Evolutionary conservation across 2,113 vertebrate genomes (phyloP), one percentile per base, ranked within the genome.

Genomic region (Spea multiplicata): DNA sequence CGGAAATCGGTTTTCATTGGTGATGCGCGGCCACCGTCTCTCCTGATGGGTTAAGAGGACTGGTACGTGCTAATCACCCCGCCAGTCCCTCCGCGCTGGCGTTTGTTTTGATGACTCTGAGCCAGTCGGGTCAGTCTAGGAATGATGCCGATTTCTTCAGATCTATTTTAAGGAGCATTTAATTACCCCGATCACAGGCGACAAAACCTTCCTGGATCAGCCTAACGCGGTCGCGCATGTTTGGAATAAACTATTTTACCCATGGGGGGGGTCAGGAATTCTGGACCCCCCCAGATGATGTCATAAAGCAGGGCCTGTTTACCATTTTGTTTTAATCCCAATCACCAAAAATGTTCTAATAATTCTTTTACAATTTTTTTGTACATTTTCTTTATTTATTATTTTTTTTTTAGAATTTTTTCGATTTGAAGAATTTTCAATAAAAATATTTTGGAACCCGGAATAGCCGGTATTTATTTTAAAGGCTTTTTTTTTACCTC

Each of bases 401-500:
- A n/a, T n/a, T n/a, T 30, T 30, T 30, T 2, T 30, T 30, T 30
- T 30, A 30, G 30, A 30, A 30, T 30, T 30, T 30, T 30, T 2
- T 30, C 30, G 2, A 30, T 30, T 30, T 30, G 30, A 30, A 30
- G 30, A 30, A 30, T 30, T 30, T 30, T 30, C 30, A 30, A 30
- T n/a, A 30, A 30, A 30, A 30, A 30, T 30, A 30, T 30, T 30
- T 30, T 30, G 30, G 30, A 30, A 30, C 30, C 30, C 30, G 30
- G 30, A 30, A 30, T 30, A 30, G n/a, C 30, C 30, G 30, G 30
- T 30, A 30, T 30, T 30, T 30, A 1, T 30, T 30, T 30, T 30
- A 30, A n/a, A n/a, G n/a, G n/a, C 2, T 30, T 30, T 30, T 30
- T 30, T 30, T 30, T 30, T 30, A 95, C 96, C 96, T 85, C 95